Percentiles rank a stretch among this genome's conserved stretches.
Evolutionary conservation across 2,797 vertebrate species (phyloP).

Genomic region (Cephalopachus bancanus): DNA sequence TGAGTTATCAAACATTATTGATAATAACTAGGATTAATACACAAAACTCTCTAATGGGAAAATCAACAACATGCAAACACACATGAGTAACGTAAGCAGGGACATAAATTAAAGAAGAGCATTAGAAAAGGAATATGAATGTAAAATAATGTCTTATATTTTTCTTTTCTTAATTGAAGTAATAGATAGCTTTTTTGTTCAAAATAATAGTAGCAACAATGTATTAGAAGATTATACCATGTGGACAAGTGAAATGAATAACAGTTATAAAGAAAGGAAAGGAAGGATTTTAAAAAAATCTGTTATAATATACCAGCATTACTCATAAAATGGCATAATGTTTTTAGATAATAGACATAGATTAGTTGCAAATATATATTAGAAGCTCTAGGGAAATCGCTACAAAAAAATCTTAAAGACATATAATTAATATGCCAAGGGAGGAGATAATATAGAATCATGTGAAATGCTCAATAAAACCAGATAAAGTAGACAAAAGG

Average conservation of each 20-base stretch:
- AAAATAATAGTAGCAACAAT: not conserved
- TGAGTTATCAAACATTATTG: not conserved
- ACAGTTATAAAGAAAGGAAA: not conserved
- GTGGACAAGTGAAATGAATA: not conserved
- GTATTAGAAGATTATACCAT: not conserved
- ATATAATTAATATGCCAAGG: not conserved
- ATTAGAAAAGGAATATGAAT: not conserved
- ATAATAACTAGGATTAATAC: not conserved
- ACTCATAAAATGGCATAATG: not conserved
- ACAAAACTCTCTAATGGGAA: not conserved
- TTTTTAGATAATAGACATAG: not conserved
- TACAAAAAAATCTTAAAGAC: not conserved
- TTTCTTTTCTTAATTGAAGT: not conserved
- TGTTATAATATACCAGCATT: not conserved
- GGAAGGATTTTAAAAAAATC: not conserved
- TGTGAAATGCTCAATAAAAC: not conserved
- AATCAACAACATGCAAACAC: not conserved
- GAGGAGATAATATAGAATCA: not conserved
- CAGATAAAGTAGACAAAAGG: not conserved
- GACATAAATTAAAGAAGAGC: not conserved
- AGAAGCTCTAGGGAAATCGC: not conserved
- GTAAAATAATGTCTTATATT: not conserved
- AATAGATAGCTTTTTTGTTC: not conserved
- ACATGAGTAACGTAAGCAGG: not conserved
- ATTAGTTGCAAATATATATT: not conserved